A percentile compares a stretch with the other conserved stretches of the same genome.
Conservation (phyloP, 2,888 invertebrate species). For the Phyllotreta striolata region DNA sequence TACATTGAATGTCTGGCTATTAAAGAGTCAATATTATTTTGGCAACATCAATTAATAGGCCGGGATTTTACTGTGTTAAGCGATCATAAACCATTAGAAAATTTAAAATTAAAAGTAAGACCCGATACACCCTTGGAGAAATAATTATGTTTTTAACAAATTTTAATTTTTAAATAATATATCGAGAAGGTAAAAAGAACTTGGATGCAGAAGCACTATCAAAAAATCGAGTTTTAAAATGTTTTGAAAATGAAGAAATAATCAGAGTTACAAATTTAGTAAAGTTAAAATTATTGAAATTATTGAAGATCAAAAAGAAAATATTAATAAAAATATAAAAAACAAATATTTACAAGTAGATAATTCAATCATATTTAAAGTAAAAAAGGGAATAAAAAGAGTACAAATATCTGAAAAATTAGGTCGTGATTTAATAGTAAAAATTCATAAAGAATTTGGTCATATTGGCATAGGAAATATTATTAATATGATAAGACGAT, state of each 20-base stretch:
- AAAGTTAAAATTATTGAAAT: too few relatives aligned
- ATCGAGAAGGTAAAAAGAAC: constrained; percentile 38
- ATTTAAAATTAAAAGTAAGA: constrained; percentile 39
- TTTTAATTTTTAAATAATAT: constrained; percentile 42
- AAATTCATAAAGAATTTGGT: too few relatives aligned
- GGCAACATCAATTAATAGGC: constrained; percentile 19
- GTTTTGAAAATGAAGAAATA: too few relatives aligned
- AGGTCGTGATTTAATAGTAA: too few relatives aligned
- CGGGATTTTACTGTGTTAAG: constrained; percentile 18
- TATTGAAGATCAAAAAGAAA: too few relatives aligned
- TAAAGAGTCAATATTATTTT: constrained; percentile 23
- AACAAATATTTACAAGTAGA: too few relatives aligned
- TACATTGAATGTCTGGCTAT: constrained; percentile 25
- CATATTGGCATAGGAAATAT: neutral
- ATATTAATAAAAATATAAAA: too few relatives aligned
- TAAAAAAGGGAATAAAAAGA: too few relatives aligned
- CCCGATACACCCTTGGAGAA: constrained; percentile 43
- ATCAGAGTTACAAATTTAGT: too few relatives aligned
- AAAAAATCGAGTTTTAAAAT: too few relatives aligned
- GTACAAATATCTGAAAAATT: too few relatives aligned
- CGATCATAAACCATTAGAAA: constrained; percentile 33
- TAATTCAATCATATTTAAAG: too few relatives aligned
- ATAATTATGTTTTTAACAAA: constrained; percentile 40
- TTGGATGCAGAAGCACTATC: constrained; percentile 40
- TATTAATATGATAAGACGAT: neutral